Conservation (phyloP, 2,113 vertebrate species). For the Lagopus muta region DNA sequence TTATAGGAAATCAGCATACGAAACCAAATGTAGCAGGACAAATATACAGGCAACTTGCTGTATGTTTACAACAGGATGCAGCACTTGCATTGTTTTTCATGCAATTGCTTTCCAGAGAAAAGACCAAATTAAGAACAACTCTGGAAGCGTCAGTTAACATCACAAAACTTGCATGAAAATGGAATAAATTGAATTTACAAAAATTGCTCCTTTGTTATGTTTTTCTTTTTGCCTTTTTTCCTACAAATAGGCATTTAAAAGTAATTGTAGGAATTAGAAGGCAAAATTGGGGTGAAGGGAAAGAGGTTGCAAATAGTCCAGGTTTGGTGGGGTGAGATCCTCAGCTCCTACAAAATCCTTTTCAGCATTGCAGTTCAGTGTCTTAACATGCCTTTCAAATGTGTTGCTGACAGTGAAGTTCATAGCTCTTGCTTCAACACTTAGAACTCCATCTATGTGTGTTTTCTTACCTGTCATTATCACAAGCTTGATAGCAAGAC, state of each 20-base stretch:
- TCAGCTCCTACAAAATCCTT: background rate
- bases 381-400: background rate
- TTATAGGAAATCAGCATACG: background rate
- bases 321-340: background rate
- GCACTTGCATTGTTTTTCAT: fast-evolving
- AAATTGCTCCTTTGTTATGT: background rate
- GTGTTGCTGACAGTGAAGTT: background rate
- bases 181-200: background rate
- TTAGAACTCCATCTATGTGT: background rate
- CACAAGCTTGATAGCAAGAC: background rate
- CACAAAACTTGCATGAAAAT: background rate
- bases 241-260: background rate
- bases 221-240: background rate
- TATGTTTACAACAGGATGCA: background rate
- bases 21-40: background rate
- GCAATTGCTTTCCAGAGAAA: background rate
- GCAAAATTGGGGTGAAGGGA: background rate
- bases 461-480: background rate
- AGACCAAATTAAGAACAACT: background rate
- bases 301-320: background rate
- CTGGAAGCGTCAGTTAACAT: background rate
- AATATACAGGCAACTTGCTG: fast-evolving
- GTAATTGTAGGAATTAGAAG: background rate
- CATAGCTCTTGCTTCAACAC: background rate
- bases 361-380: background rate